Percentiles rank a stretch among this genome's conserved stretches.
phyloP scores from a whole-genome alignment of 2,797 vertebrate species.

The Diglossa cyanea region DNA sequence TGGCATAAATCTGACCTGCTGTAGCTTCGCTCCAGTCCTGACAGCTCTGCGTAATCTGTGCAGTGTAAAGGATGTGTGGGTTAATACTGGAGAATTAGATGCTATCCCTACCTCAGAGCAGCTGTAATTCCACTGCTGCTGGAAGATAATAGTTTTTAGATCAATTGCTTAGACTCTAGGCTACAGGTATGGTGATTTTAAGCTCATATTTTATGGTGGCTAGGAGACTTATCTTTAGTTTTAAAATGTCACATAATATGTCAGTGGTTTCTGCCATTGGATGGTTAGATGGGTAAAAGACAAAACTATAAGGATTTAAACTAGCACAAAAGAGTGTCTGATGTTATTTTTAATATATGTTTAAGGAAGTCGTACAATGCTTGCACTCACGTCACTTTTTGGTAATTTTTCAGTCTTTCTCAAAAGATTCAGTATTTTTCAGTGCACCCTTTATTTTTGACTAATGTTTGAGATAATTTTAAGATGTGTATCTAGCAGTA shows the following conservation, averaged over 20 bases:
- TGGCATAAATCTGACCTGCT: constrained; percentile 35
- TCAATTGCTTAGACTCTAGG: constrained; percentile 17
- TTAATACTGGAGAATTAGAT: constrained; percentile 43
- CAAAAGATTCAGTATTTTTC: background rate
- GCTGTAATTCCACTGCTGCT: constrained; percentile 2
- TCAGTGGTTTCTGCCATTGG: background rate
- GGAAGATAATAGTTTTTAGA: constrained; percentile 51
- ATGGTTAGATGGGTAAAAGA: background rate
- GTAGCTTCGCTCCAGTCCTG: background rate
- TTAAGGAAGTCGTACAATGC: background rate
- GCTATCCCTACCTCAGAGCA: constrained; percentile 15
- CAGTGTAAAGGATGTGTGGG: constrained; percentile 21
- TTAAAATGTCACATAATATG: background rate
- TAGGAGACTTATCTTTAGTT: background rate
- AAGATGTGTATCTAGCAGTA: background rate
- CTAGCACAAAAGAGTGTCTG: background rate
- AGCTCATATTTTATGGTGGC: background rate
- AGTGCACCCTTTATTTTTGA: background rate
- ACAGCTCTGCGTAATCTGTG: constrained; percentile 16
- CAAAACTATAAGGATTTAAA: background rate
- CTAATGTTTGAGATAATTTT: background rate
- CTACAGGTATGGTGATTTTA: background rate
- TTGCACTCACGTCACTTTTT: background rate
- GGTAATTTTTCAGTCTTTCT: background rate
- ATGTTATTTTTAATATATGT: background rate